Base-by-base conservation (phyloP, 2,797 vertebrate species). In the Denticeps clupeoides region DNA sequence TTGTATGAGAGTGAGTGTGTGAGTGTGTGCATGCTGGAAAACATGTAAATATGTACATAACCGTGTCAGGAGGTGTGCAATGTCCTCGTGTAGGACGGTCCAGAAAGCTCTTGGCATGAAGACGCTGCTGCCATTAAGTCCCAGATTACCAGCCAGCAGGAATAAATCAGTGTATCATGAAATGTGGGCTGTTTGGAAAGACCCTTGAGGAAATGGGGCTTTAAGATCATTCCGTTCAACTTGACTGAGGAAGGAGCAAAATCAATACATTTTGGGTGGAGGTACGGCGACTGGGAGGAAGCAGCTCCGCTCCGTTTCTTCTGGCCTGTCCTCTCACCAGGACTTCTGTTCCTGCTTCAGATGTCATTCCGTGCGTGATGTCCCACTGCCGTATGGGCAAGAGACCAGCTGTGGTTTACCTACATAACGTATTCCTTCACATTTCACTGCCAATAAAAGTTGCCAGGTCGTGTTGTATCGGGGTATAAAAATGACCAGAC, bases 1-100 rank as follows among this genome's bases (percentile, higher is more conserved):
- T n/a, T n/a, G n/a, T n/a, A n/a, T n/a, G n/a, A n/a, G n/a, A n/a
- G n/a, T n/a, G n/a, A n/a, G n/a, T n/a, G n/a, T n/a, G n/a, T n/a
- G n/a, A n/a, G n/a, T n/a, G n/a, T n/a, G n/a, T n/a, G n/a, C n/a
- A n/a, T n/a, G n/a, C n/a, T n/a, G n/a, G 49, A 50, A 46, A 24
- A 47, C 68, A 53, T 76, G 71, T 74, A 71, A 59, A 74, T 72
- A 64, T 78, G 74, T 78, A 74, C 67, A 75, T 77, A 73, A 31
- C 47, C 56, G 68, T n/a, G n/a, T n/a, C n/a, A n/a, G n/a, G n/a
- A n/a, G n/a, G n/a, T n/a, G n/a, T n/a, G n/a, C n/a, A n/a, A n/a
- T n/a, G n/a, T n/a, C n/a, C 7, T 23, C 15, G 7, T 9, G 5
- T 12, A 31, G 22, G 38, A 4, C 13, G 13, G 13, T 38, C 49